Percentiles rank a stretch among this genome's conserved stretches.
These are phyloP conservation scores for Myopa tessellatipennis DNA, from an alignment of 2,888 invertebrate species.

Conservation along the genomic window DNA sequence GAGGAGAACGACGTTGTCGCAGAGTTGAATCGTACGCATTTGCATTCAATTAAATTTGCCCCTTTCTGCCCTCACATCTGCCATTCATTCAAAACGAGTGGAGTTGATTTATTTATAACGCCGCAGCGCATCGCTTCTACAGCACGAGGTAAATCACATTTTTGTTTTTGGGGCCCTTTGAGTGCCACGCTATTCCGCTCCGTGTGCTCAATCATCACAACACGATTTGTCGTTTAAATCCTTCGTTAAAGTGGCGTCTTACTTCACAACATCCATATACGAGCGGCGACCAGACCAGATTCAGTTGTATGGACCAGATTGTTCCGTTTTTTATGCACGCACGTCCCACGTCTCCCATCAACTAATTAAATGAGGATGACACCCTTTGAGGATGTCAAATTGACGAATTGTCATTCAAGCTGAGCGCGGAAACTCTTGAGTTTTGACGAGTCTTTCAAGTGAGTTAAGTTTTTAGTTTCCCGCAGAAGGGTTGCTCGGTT, in stretches of 20 bases:
- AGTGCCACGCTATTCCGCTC: slow-evolving; percentile 3
- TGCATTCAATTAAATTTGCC: slow-evolving; percentile 61
- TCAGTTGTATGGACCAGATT: neutral
- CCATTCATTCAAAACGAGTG: neutral
- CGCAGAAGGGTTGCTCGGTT: neutral
- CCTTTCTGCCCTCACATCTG: neutral
- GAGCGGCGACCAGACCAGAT: slow-evolving; percentile 34
- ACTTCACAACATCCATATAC: slow-evolving; percentile 16
- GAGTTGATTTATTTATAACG: slow-evolving; percentile 59
- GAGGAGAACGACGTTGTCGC: neutral
- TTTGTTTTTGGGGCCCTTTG: slow-evolving; percentile 36
- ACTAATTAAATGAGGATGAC: slow-evolving; percentile 38
- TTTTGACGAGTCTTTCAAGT: neutral
- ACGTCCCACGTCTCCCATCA: neutral
- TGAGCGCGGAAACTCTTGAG: slow-evolving; percentile 18
- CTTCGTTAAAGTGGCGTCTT: slow-evolving; percentile 21
- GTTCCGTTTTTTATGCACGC: slow-evolving; percentile 8
- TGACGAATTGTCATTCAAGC: slow-evolving; percentile 65
- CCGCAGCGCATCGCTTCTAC: slow-evolving; percentile 10
- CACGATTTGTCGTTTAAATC: slow-evolving; percentile 61
- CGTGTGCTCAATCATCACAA: slow-evolving; percentile 64
- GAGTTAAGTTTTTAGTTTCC: neutral
- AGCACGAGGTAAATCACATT: slow-evolving; percentile 39
- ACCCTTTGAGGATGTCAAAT: slow-evolving; percentile 46
- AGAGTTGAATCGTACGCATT: slow-evolving; percentile 49